Percentiles rank a stretch among this genome's conserved stretches.
Conservation (phyloP, 2,888 invertebrate species). For the Plagodis pulveraria region DNA sequence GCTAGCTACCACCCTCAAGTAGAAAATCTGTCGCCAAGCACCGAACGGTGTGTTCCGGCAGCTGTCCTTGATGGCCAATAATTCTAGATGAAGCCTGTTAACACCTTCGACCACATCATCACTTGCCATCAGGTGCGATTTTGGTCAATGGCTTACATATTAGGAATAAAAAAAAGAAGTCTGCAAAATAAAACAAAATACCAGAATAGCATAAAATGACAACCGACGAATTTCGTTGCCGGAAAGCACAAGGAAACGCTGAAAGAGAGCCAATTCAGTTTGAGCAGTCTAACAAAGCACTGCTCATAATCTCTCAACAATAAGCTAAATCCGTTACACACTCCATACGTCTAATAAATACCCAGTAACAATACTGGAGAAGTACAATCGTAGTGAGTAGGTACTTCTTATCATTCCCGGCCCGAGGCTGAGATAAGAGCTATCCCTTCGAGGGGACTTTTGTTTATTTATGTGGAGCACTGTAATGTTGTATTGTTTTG, state of each 20-base stretch:
- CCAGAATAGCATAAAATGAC: too few species aligned
- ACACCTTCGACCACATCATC: too few species aligned
- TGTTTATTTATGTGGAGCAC: constrained; percentile 1
- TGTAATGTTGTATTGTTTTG: constrained; percentile 1
- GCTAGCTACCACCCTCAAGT: too few species aligned
- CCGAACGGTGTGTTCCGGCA: too few species aligned
- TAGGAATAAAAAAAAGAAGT: too few species aligned
- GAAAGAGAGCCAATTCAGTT: neutral
- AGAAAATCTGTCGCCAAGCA: too few species aligned
- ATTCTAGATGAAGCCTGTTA: too few species aligned
- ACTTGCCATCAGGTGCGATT: too few species aligned
- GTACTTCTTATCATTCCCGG: neutral
- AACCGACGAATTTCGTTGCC: neutral
- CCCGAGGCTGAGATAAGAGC: constrained; percentile 1
- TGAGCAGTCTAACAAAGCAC: neutral
- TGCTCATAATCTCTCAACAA: constrained; percentile 1
- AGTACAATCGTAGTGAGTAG: neutral
- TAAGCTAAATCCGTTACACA: constrained; percentile 2
- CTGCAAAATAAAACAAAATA: too few species aligned
- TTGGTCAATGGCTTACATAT: too few species aligned
- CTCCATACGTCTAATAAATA: constrained; percentile 2
- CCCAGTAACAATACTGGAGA: constrained; percentile 1
- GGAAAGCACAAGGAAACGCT: neutral
- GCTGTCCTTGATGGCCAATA: too few species aligned
- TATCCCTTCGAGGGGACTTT: neutral